phyloP scores from a whole-genome alignment of 2,113 vertebrate genomes.

The Amphiprion ocellaris region DNA sequence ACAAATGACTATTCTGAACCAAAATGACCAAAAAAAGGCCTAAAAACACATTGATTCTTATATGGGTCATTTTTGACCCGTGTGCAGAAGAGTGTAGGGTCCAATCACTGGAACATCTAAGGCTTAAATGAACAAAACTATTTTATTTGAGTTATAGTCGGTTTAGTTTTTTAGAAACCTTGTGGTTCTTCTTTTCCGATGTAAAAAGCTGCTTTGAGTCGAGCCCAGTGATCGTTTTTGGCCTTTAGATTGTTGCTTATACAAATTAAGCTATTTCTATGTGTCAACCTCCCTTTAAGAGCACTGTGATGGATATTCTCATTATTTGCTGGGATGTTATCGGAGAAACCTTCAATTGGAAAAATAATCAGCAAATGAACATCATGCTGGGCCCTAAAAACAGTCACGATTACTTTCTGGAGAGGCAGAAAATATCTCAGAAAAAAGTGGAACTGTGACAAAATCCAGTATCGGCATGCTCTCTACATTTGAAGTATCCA shows the following conservation, averaged over 20 bases:
- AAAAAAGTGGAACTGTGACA: not conserved
- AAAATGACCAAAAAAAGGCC: too few species aligned
- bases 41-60: too few species aligned
- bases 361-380: not conserved
- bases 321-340: too few species aligned
- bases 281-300: too few species aligned
- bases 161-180: not conserved
- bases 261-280: too few species aligned
- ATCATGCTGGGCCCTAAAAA: not conserved
- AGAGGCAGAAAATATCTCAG: not conserved
- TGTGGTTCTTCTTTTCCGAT: not conserved
- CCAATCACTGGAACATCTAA: too few species aligned
- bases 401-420: not conserved
- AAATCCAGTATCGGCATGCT: not conserved
- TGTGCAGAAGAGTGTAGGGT: too few species aligned
- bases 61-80: too few species aligned
- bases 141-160: not conserved
- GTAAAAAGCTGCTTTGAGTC: not conserved
- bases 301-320: too few species aligned
- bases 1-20: too few species aligned
- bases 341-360: not conserved
- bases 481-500: conserved; percentile 5
- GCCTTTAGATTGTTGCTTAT: too few species aligned
- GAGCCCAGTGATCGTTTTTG: too few species aligned
- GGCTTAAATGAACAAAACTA: not conserved